Evolutionary conservation across 2,888 invertebrate species (phyloP), one percentile per base, ranked within the genome.

Genomic region (Harmothoe impar): DNA sequence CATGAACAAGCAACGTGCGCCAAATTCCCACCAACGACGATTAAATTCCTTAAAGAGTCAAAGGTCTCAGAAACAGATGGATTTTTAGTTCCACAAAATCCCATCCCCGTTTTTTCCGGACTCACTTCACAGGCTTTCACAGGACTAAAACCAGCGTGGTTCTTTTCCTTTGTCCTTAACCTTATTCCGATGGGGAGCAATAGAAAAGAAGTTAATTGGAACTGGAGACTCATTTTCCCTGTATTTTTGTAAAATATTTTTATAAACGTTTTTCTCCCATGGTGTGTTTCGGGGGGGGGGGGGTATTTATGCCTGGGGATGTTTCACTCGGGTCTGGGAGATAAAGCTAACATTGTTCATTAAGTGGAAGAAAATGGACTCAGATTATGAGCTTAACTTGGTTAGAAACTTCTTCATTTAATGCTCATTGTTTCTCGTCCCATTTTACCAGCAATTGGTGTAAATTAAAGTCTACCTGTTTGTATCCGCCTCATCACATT

Each of bases 11-110:
- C 43, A 43, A 43, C 10, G 43, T 43, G 43, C 43, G 10, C 43
- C 43, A 43, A 43, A 43, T 43, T 10, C 10, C 3, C 43, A 43
- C 43, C 43, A 43, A 3, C 62, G n/a, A 5, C 62, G 20, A n/a
- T 62, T 62, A n/a, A 62, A 62, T n/a, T 62, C 62, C 62, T 62
- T 62, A 62, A 62, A 62, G 62, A 62, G 62, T 62, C 62, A 62
- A 62, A 20, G 62, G 43, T 62, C n/a, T 20, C 62, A 12, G 62
- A 62, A 62, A 62, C 20, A n/a, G 62, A 62, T n/a, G 23, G 43
- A n/a, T 62, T 62, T 62, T 62, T n/a, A n/a, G 62, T 62, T 62
- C 62, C 62, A 1, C 23, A n/a, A 62, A 62, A 62, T 5, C 7
- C 62, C 23, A 62, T n/a, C 62, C 15, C 20, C 62, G 3, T 7